Evolutionary conservation across 2,888 invertebrate species (phyloP), one percentile per base, ranked within the genome.

Genomic region (Pherbina coryleti): DNA sequence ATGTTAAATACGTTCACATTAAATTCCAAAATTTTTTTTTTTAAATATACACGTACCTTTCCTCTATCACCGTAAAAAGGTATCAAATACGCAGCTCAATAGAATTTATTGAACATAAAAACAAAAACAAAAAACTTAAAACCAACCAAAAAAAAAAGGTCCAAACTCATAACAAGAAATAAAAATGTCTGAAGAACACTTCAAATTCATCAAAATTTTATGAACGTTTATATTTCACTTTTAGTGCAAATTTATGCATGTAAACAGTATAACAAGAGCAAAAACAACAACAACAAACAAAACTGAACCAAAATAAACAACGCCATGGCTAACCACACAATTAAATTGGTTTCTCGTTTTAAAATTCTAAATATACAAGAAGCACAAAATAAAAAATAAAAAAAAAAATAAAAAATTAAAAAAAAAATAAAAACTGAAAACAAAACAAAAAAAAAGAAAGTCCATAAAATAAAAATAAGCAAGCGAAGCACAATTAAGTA

Each of bases 291-390:
- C 44, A 44, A 44, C 44, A 44, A 44, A 14, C 44, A 44, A 44
- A 44, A 60, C 25, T 55, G 55, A 55, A 55, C 11, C 7, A 44
- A 44, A 44, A 44, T 44, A 55, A 19, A 55, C 55, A 55, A 60
- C 25, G 28, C 25, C 60, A 5, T 22, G 60, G 60, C 28, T 28
- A 25, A 60, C 60, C 60, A 28, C 28, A 60, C 25, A 60, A 60
- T 60, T 60, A 28, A 60, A 60, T 60, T 60, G 60, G 60, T 25
- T 60, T 60, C 60, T 25, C 28, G 44, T 44, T 44, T 60, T 25
- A 28, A 28, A 60, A 60, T 25, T 17, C 60, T 17, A 60, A 60
- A 60, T 22, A 60, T 28, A 11, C 25, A 60, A 60, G 7, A 25
- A 25, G 11, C 25, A 5, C 60, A 22, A 60, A 17, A 28, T 25